Base-by-base conservation (phyloP, 1,140 invertebrate genomes). In the Apis florea region DNA sequence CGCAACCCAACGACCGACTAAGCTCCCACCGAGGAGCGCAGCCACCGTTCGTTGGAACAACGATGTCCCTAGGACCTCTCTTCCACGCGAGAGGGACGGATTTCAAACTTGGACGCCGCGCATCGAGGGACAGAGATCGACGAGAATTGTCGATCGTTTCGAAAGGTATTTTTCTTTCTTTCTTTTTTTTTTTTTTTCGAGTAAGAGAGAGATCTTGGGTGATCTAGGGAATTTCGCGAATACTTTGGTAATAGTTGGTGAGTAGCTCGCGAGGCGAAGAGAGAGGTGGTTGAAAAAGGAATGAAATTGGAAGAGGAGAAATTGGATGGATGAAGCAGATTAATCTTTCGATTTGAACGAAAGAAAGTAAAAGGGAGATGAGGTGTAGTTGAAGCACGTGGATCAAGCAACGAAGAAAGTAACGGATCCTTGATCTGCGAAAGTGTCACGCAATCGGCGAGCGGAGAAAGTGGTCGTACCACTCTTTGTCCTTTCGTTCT, bases 1-100 rank as follows among this genome's bases (percentile, higher is more conserved):
- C 88, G 88, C 90, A 90, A 90, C 76, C 86, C 87, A 82, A 88
- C 90, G 89, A 90, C 90, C 89, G 83, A 90, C 89, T 89, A 89
- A 89, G 83, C 87, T 89, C 86, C 88, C 89, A 88, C 83, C 84
- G 85, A 73, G 79, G 82, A 82, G 79, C 81, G 75, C 76, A 66
- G 79, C 77, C 66, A 83, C 84, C 70, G 76, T 86, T 85, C 81
- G 81, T 64, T 40, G 67, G 82, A 85, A 82, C 79, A 47, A 51
- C 70, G 63, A 31, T 85, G 79, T 85, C 83, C 85, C 75, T 85
- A 83, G 83, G 74, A 86, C 73, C 83, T 85, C 73, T 68, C 31
- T n/a, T 58, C 21, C 24, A 51, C 68, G 26, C 58, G 6, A 10
- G 68, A 8, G 68, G 68, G 24, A 31, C 31, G 10, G 69, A 40